Base-by-base conservation (phyloP, 2,113 vertebrate species). In the Recurvirostra avosetta region DNA sequence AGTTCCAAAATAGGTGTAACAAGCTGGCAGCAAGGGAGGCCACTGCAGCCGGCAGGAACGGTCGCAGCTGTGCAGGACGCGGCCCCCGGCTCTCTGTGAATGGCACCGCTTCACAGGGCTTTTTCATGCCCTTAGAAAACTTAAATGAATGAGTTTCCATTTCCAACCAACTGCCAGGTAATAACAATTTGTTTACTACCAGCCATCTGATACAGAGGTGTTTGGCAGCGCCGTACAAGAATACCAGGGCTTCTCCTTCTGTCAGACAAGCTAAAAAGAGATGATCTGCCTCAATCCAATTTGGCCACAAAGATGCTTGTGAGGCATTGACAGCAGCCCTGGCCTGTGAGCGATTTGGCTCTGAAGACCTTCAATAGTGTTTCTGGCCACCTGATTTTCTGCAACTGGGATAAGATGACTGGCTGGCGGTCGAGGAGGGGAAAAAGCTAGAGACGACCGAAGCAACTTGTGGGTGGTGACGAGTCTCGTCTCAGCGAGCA, bases 141-240 rank as follows among this genome's bases (percentile, higher is more conserved):
- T 52, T 14, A 9, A 92, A 30, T 36, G 43, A 76, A 82, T 53
- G 78, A 80, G 49, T 49, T 88, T 86, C 53, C 61, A 66, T 49
- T 73, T 80, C 81, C 82, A 92, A 23, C 15, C 58, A 50, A 40
- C 59, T 83, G 59, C 82, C 88, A 92, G 71, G 82, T 93, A 88
- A 88, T 92, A 92, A 90, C 78, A 79, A 41, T 76, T 91, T 83
- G 82, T 83, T 94, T 93, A 53, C 88, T 36, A 86, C 66, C 81
- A 93, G 58, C 85, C 82, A 55, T 76, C 85, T 90, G 82, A 94
- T 19, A 2, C 40, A 76, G 90, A 76, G 62, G 80, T 70, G 52
- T 53, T 90, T 87, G 90, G 86, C 92, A 88, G 66, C 0, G 0
- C 45, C 0, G 0, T 8, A 34, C 53, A 27, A 19, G 62, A 36